Base-by-base conservation (phyloP, 2,888 invertebrate species). In the Labia minor region DNA sequence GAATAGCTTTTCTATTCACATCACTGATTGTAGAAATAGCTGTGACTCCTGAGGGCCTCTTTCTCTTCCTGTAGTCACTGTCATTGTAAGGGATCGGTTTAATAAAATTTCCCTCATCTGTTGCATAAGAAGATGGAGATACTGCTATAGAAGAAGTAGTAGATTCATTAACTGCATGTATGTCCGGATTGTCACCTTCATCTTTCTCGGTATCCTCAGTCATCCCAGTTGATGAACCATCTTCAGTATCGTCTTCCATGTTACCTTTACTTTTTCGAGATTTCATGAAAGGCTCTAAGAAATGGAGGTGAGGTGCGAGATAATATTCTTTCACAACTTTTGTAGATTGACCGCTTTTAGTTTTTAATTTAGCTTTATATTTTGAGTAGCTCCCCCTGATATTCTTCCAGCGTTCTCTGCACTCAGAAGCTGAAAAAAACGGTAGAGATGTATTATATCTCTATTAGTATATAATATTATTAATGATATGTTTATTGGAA, bases 371-470 rank as follows among this genome's bases (percentile, higher is more conserved):
- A 37, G 33, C 4, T 2, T 16, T 37, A 19, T 37, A 37, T 37
- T 65, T 65, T 11, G 16, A 37, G 37, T 65, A 65, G 19, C 16
- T 11, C 1, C 37, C 65, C 33, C 65, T 1, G 14, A 65, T 65
- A 37, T 65, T 65, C 20, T 65, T 26, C 65, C 37, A 65, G 1
- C 37, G 37, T 14, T 37, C 65, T 19, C 37, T 65, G 37, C 65
- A 65, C 6, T 65, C 65, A 37, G 1, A 19, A 16, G 11, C 65
- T 65, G 37, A 65, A 65, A 65, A 33, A 1, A 65, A 65, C 21
- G 33, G 21, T 21, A 1, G 1, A 26, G 3, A 18, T 64, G 1
- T 1, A 11, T 6, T 26, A 18, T 21, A 64, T 21, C 3, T 1
- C 21, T 3, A 18, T 21, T 21, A 11, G 21, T 21, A 10, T 8